These are phyloP conservation scores for Neuroscelio doddi DNA, from an alignment of 2,888 invertebrate genomes.

Conservation along the genomic window DNA sequence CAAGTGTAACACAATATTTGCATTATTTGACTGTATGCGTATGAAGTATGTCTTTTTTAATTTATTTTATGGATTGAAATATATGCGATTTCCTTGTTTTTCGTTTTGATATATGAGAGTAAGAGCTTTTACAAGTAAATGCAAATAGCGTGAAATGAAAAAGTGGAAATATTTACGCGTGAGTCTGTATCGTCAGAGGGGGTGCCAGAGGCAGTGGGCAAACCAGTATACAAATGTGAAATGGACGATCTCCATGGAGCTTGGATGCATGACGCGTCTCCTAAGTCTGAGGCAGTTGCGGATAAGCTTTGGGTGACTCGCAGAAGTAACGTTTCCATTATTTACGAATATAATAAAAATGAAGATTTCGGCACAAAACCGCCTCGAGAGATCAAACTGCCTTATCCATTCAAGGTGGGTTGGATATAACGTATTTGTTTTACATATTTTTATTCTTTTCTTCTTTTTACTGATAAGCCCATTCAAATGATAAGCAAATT, in stretches of 20 bases:
- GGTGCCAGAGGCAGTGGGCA: conserved; percentile 91
- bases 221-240: conserved; percentile 90
- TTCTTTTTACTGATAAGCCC: no score
- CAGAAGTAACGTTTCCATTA: conserved; percentile 80
- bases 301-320: conserved; percentile 90
- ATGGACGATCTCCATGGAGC: conserved; percentile 86
- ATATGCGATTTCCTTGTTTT: no score
- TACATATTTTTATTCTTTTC: background rate
- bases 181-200: conserved; percentile 78
- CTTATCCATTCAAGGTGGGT: conserved; percentile 73
- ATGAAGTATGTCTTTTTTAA: no score
- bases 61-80: no score
- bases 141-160: background rate
- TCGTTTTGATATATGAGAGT: background rate
- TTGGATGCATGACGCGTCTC: conserved; percentile 87
- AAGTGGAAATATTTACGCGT: conserved; percentile 12
- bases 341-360: conserved; percentile 87
- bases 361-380: conserved; percentile 74
- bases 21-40: no score
- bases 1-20: no score
- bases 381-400: conserved; percentile 64
- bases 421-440: background rate
- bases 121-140: background rate
- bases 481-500: no score
- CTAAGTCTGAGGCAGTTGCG: conserved; percentile 73